Conservation (phyloP, 2,888 invertebrate species). For the Nezara viridula region DNA sequence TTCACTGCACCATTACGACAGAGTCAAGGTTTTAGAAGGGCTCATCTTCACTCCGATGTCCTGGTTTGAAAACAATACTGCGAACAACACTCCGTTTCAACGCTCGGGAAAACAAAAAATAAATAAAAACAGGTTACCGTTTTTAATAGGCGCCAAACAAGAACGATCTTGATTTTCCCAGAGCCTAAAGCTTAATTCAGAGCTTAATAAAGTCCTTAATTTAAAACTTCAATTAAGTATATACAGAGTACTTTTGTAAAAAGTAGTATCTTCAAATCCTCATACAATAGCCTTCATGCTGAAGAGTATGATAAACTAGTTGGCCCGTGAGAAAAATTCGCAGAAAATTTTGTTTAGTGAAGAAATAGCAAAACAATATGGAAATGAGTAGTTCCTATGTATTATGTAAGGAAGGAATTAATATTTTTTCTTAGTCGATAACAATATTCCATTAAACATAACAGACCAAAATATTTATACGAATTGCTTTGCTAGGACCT, state of each 20-base stretch:
- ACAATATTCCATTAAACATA: no score
- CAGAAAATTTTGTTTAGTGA: no score
- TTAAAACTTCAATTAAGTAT: neutral
- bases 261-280: neutral
- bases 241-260: neutral
- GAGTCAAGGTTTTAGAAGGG: conserved; percentile 54
- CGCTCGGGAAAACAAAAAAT: neutral
- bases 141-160: neutral
- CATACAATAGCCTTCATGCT: neutral
- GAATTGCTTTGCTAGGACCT: no score
- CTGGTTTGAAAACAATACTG: neutral
- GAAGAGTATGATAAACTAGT: no score
- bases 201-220: neutral
- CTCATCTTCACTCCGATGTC: conserved; percentile 34
- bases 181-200: neutral
- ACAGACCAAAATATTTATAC: no score
- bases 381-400: no score
- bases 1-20: conserved; percentile 45
- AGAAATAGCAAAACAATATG: no score
- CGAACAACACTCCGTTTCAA: neutral
- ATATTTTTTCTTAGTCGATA: no score
- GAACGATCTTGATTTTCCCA: neutral
- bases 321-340: no score
- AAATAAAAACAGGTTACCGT: neutral
- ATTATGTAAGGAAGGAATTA: no score